phyloP scores from a whole-genome alignment of 2,888 invertebrate genomes.

The Bugulina stolonifera region DNA sequence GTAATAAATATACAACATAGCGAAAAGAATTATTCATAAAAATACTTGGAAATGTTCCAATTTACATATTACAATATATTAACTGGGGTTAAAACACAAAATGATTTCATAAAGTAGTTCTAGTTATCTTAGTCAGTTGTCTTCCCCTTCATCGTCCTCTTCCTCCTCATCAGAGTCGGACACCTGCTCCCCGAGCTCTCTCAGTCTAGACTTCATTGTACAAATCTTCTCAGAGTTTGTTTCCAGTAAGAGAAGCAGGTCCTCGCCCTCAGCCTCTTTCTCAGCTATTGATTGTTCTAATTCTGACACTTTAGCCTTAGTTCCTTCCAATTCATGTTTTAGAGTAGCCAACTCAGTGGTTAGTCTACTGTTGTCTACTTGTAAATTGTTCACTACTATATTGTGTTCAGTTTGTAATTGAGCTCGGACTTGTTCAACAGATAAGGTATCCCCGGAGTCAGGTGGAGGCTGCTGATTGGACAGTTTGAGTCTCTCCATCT shows the following conservation, averaged over 20 bases:
- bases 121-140: no score
- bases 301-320: slow-evolving; percentile 32
- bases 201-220: slow-evolving; percentile 27
- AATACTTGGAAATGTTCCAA: no score
- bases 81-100: no score
- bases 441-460: neutral
- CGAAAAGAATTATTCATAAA: no score
- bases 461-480: neutral
- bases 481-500: slow-evolving; percentile 8
- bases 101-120: no score
- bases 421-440: neutral
- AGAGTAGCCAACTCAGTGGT: slow-evolving; percentile 17
- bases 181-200: slow-evolving; percentile 27
- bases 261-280: slow-evolving; percentile 83
- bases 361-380: neutral
- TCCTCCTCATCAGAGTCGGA: slow-evolving; percentile 27
- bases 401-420: slow-evolving; percentile 12
- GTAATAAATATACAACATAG: no score
- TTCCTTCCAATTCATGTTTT: slow-evolving; percentile 41
- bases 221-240: slow-evolving; percentile 9
- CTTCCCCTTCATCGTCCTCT: slow-evolving; percentile 26
- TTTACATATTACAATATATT: no score
- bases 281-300: slow-evolving; percentile 46
- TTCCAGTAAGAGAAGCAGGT: slow-evolving; percentile 74
- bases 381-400: neutral